Evolutionary conservation across 2,888 invertebrate species (phyloP).

Genomic region (Ennomos fuscantarius): DNA sequence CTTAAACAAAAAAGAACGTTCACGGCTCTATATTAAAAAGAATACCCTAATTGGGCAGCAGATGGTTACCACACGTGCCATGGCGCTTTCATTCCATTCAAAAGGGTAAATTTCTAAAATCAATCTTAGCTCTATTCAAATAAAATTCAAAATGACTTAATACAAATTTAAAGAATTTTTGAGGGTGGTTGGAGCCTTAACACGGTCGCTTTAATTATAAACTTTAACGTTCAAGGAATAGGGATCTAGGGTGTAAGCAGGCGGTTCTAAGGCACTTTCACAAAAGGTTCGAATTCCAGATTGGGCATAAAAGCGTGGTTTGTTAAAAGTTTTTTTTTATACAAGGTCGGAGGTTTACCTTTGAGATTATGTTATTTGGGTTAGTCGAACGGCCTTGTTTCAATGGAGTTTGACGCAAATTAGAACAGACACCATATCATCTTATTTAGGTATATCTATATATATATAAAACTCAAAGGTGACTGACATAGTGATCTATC

Average conservation of each 20-base stretch:
- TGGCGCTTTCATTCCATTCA: constrained; percentile 34
- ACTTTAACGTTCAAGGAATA: not conserved
- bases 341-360: constrained; percentile 43
- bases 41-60: constrained; percentile 62
- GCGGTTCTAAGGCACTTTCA: constrained; percentile 11
- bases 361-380: constrained; percentile 34
- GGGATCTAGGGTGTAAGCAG: not conserved
- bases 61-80: constrained; percentile 54
- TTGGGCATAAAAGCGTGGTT: constrained; percentile 32
- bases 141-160: constrained; percentile 17
- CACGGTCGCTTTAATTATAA: constrained; percentile 2
- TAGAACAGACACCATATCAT: not conserved
- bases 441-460: not conserved
- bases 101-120: constrained; percentile 4
- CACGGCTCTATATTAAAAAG: constrained; percentile 40
- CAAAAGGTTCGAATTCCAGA: constrained; percentile 34
- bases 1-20: constrained; percentile 32
- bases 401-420: constrained; percentile 7
- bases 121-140: constrained; percentile 5
- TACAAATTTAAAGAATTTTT: not conserved
- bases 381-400: constrained; percentile 30
- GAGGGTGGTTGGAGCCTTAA: constrained; percentile 4
- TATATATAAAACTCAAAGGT: too few species aligned
- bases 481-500: too few species aligned
- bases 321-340: constrained; percentile 32